Evolutionary conservation across 2,888 invertebrate species (phyloP), one percentile per base, ranked within the genome.

Genomic region (Metalampra italica): DNA sequence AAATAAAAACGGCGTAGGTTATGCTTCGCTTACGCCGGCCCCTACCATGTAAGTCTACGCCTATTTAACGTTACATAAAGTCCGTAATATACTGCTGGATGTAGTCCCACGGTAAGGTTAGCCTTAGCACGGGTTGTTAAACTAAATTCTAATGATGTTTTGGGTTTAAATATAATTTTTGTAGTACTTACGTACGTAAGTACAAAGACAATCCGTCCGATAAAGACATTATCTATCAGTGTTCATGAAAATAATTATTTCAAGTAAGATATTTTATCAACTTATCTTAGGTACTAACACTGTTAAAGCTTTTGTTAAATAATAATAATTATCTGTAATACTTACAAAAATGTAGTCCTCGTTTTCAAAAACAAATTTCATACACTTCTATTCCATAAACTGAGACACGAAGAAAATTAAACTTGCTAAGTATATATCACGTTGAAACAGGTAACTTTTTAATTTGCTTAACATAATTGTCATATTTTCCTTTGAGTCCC

Each of bases 401-500:
- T 60, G 74, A 75, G 71, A 29, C 71, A 65, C 62, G 74, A 70
- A 75, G 68, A 68, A 78, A 78, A 75, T 84, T 78, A 72, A 79
- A 78, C 79, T 84, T 79, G 74, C 83, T 80, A 82, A n/a, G n/a
- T n/a, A n/a, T n/a, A n/a, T n/a, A 69, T 71, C 71, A n/a, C 70
- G 70, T 76, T 80, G 78, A 76, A 70, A 70, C 77, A 84, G 81
- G 82, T 83, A 86, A 84, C 80, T 84, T 86, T 78, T 81, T 83
- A 85, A 86, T 82, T 78, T 67, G 56, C 68, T 71, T 80, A 83
- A 78, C 74, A 68, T 74, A 84, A 76, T 82, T 78, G 78, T 73
- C 77, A 82, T 83, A 82, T 82, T 82, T 82, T 71, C 75, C 75
- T 84, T 84, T 81, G 78, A 78, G 73, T 53, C 60, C 55, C 45